Evolutionary conservation across 2,113 vertebrate species (phyloP).

Genomic region (Hippopotamus amphibius): DNA sequence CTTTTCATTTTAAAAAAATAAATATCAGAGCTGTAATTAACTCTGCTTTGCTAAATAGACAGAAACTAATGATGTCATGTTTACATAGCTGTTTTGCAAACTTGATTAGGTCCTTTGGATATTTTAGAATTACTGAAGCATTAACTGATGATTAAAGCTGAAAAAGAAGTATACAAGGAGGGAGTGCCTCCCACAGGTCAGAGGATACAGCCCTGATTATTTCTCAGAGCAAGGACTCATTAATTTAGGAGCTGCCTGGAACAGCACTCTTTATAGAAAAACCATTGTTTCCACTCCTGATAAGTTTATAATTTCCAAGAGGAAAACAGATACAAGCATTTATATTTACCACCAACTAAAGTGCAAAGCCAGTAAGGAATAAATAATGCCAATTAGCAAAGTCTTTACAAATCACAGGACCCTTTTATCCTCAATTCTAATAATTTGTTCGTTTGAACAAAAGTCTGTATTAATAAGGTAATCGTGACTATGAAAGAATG

Average conservation of each 20-base stretch:
- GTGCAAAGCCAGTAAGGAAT: background rate
- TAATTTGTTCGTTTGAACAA: background rate
- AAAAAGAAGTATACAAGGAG: background rate
- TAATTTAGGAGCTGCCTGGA: background rate
- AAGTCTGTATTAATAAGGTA: background rate
- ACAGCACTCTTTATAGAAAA: background rate
- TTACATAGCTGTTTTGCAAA: background rate
- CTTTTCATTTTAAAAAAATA: background rate
- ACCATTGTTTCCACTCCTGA: background rate
- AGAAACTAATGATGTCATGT: background rate
- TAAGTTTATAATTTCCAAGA: conserved; percentile 37
- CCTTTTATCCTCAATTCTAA: background rate
- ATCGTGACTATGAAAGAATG: background rate
- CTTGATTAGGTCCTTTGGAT: background rate
- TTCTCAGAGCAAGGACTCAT: background rate
- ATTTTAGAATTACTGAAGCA: background rate
- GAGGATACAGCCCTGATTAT: background rate
- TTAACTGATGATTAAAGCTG: background rate
- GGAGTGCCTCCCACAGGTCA: background rate
- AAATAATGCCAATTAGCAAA: background rate
- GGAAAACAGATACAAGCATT: conserved; percentile 3
- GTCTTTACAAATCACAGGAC: background rate
- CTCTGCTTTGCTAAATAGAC: background rate
- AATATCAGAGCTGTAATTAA: background rate
- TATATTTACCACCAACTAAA: background rate